A percentile compares a stretch with the other conserved stretches of the same genome.
These are phyloP conservation scores for Apis dorsata DNA, from an alignment of 1,140 invertebrate species.

Conservation along the genomic window DNA sequence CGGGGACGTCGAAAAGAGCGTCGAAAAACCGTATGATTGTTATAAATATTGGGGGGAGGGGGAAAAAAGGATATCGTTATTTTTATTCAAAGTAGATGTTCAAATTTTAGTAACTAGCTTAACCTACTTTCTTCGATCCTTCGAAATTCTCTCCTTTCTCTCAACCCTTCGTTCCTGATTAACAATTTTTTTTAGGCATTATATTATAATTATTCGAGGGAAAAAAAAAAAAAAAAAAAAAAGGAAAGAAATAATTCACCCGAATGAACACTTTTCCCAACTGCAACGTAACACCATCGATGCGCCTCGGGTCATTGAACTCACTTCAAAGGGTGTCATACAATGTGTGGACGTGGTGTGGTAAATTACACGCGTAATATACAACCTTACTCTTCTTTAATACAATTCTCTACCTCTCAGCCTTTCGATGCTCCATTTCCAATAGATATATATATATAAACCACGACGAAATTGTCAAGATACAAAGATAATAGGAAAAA, in stretches of 20 bases:
- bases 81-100: not conserved
- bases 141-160: too few species aligned
- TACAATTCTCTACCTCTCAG: too few species aligned
- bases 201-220: too few species aligned
- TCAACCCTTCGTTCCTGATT: too few species aligned
- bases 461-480: too few species aligned
- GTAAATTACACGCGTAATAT: not conserved
- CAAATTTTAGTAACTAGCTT: not conserved
- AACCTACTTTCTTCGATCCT: not conserved
- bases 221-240: too few species aligned
- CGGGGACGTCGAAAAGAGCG: constrained; percentile 13
- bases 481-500: too few species aligned
- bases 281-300: not conserved
- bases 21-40: constrained; percentile 5
- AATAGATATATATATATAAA: too few species aligned
- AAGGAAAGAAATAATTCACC: not conserved
- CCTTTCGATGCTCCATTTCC: too few species aligned
- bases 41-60: not conserved
- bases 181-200: too few species aligned
- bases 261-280: not conserved
- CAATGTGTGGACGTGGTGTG: not conserved
- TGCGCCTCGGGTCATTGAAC: constrained; percentile 6
- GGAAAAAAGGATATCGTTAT: too few species aligned
- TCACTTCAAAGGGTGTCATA: constrained; percentile 8
- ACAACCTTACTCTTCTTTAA: not conserved